Evolutionary conservation across 1,140 invertebrate genomes (phyloP), one percentile per base, ranked within the genome.

Genomic region (Hylaeus volcanicus): DNA sequence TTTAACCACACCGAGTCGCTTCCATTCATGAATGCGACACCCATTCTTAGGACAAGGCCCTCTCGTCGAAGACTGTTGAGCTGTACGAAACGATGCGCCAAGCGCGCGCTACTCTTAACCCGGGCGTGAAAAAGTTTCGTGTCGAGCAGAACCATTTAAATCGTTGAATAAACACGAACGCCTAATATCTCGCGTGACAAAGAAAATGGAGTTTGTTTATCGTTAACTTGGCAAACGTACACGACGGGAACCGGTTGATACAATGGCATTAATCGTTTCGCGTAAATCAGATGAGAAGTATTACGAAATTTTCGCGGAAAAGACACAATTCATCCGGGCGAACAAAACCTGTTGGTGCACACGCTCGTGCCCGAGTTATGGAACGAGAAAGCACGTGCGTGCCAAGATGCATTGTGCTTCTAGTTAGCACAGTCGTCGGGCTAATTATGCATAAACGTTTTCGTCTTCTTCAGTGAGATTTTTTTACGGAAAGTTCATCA

Each of bases 11-110:
- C 58, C 43, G 48, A 37, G 48, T 71, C 48, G 55, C 6, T 15
- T 64, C 74, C 74, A 78, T 81, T 81, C 74, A 81, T 77, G 65
- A 72, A 51, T 53, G 14, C 41, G 5, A 14, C 53, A 41, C 11
- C 15, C 77, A 58, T 74, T 74, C 61, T 74, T 51, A 5, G 14
- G 45, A 15, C 9, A 65, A 55, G 43, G 6, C 39, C 37, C 55
- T 41, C 11, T 56, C n/a, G 39, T 53, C 48, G 11, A 39, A 26
- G 0, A 39, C 11, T 45, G n/a, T 2, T 58, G 15, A 69, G 5
- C 26, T 48, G 3, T 45, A 72, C 12, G 26, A 58, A 26, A 26
- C n/a, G 26, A 2, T 60, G 58, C 58, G 5, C 9, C n/a, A 26
- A 37, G 12, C 9, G 1, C 39, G 26, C 11, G 5, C 37, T 3